A percentile compares a stretch with the other conserved stretches of the same genome.
Evolutionary conservation across 92 coral and sea anemone species (phyloP).

Genomic region (Phymanthus crucifer): DNA sequence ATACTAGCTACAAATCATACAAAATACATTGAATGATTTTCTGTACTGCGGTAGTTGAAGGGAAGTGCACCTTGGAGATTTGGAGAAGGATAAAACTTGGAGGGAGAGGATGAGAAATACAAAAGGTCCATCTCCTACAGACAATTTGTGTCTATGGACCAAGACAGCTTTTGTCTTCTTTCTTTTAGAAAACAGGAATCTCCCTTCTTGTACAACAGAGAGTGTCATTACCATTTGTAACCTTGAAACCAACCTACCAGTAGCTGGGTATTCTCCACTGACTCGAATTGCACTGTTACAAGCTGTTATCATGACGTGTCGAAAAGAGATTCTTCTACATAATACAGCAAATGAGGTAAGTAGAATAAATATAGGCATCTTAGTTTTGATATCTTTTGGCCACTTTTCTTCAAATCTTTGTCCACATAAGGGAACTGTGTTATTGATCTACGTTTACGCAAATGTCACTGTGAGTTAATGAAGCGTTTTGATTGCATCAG

Average conservation of each 20-base stretch:
- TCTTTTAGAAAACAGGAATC: not conserved
- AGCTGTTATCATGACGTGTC: slow-evolving; percentile 39
- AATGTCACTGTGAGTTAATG: not conserved
- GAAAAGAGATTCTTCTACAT: slow-evolving; percentile 33
- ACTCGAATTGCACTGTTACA: slow-evolving; percentile 47
- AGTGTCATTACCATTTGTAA: slow-evolving; percentile 10
- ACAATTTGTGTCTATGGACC: not conserved
- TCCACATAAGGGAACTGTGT: too few relatives aligned
- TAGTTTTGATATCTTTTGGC: too few relatives aligned
- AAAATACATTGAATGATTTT: not conserved
- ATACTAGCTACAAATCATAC: too few relatives aligned
- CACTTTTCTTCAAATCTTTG: too few relatives aligned
- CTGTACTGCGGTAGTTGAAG: not conserved
- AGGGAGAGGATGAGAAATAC: too few relatives aligned
- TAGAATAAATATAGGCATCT: not conserved
- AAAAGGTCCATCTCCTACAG: too few relatives aligned
- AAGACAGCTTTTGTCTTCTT: too few relatives aligned
- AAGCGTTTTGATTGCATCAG: not conserved
- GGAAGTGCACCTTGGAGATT: not conserved
- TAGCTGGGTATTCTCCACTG: slow-evolving; percentile 32
- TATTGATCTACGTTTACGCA: too few relatives aligned
- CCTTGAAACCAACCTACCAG: slow-evolving; percentile 34
- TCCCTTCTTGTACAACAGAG: not conserved
- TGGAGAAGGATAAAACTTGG: too few relatives aligned
- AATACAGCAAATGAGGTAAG: slow-evolving; percentile 7